Percentiles rank a stretch among this genome's conserved stretches.
These are phyloP conservation scores for Ephestia elutella DNA, from an alignment of 1,140 invertebrate species.

Conservation along the genomic window DNA sequence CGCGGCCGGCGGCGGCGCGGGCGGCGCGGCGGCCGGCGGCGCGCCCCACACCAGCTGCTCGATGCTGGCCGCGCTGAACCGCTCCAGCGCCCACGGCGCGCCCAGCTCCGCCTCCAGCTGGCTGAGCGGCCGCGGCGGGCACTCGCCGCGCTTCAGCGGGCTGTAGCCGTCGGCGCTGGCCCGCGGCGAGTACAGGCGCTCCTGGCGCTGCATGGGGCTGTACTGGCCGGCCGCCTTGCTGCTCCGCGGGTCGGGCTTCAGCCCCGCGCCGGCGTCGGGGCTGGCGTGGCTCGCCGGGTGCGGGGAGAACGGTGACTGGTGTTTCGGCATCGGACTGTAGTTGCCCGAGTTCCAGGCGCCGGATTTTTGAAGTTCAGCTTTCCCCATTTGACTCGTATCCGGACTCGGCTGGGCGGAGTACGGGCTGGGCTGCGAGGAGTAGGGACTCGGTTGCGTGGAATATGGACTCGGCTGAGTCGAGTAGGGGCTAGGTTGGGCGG, in stretches of 20 bases:
- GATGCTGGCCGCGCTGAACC: conserved; percentile 38
- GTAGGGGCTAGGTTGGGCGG: conserved; percentile 65
- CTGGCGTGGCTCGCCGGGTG: conserved; percentile 59
- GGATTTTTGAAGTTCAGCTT: conserved; percentile 54
- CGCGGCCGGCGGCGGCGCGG: conserved; percentile 31
- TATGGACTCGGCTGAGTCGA: conserved; percentile 68
- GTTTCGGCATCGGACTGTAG: conserved; percentile 68
- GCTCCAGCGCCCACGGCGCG: conserved; percentile 42
- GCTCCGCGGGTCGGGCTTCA: conserved; percentile 46
- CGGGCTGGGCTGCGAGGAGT: conserved; percentile 67
- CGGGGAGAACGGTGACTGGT: conserved; percentile 58
- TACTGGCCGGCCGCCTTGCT: conserved; percentile 55
- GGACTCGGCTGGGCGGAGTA: conserved; percentile 70
- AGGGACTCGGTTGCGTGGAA: conserved; percentile 67
- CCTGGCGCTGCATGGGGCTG: conserved; percentile 59
- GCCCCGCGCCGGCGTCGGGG: conserved; percentile 49
- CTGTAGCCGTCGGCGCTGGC: conserved; percentile 62
- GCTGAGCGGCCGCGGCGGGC: conserved; percentile 30
- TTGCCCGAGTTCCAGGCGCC: conserved; percentile 60
- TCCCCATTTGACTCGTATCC: conserved; percentile 65
- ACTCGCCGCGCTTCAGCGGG: conserved; percentile 49
- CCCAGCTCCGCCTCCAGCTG: conserved; percentile 31
- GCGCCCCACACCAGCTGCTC: conserved; percentile 57
- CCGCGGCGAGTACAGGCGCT: conserved; percentile 58
- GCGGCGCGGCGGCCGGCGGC: conserved; percentile 22